phyloP scores from a whole-genome alignment of 2,888 invertebrate genomes.

The Oscheius myriophilus region DNA sequence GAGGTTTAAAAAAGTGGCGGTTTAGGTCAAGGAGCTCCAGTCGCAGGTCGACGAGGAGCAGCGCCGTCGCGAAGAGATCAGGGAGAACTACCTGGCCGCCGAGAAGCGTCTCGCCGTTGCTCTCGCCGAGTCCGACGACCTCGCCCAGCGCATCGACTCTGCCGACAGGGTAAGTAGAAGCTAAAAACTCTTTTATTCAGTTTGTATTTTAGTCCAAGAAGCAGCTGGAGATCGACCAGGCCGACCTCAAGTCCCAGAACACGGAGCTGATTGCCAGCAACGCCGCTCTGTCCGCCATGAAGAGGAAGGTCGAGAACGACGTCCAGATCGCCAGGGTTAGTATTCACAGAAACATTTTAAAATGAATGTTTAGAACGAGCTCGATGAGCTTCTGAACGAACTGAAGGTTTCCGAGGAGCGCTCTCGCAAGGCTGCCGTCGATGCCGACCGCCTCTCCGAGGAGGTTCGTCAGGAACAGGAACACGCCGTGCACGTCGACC shows the following conservation, averaged over 20 bases:
- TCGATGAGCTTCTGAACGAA: constrained; percentile 97
- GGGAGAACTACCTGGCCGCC: constrained; percentile 67
- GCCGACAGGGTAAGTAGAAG: constrained; percentile 42
- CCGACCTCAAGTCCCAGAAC: constrained; percentile 79
- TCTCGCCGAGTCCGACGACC: constrained; percentile 62
- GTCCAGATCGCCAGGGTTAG: constrained; percentile 63
- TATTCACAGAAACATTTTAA: constrained; percentile 12
- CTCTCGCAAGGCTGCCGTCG: constrained; percentile 87
- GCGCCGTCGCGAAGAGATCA: constrained; percentile 94
- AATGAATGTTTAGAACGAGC: constrained; percentile 79
- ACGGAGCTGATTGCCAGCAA: constrained; percentile 94
- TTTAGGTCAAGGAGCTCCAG: constrained; percentile 81
- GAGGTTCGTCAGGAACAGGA: constrained; percentile 86
- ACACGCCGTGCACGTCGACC: constrained; percentile 97
- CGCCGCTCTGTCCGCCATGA: constrained; percentile 88
- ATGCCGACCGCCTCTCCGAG: constrained; percentile 96
- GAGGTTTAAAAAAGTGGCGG: background rate
- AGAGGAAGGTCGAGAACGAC: constrained; percentile 76
- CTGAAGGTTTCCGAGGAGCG: constrained; percentile 98
- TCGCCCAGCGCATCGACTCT: constrained; percentile 55
- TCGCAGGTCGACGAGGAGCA: constrained; percentile 87
- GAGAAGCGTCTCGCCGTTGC: constrained; percentile 67
- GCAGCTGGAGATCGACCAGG: constrained; percentile 78
- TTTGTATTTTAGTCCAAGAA: constrained; percentile 50
- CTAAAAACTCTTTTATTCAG: background rate